Evolutionary conservation across 2,113 vertebrate species (phyloP), one percentile per base, ranked within the genome.

Genomic region (Perca flavescens): DNA sequence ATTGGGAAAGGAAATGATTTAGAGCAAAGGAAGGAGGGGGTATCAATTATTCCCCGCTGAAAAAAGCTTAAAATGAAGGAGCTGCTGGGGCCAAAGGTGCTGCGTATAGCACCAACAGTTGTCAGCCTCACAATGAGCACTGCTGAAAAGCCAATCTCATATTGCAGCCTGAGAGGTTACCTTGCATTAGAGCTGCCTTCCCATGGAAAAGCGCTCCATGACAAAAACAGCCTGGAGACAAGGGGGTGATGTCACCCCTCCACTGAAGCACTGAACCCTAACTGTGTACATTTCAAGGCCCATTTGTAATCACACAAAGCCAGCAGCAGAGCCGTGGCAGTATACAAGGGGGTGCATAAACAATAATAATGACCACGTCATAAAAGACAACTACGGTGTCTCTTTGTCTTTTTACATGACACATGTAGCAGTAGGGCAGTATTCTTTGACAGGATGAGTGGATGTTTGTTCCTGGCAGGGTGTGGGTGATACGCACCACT

Each of bases 401-500:
- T 70, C 84, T 90, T 86, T 89, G 86, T 91, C 69, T 77, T 77
- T 84, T 84, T 83, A 80, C 74, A 77, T 78, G 73, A 88, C 60
- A 82, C 68, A 71, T 61, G 64, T 49, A 53, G 74, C 66, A 71
- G 63, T 5, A 14, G 49, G 57, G 65, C n/a, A 67, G 67, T 64
- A 43, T 69, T 77, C 58, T 90, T 68, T 79, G 54, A 72, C 63
- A 58, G 68, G 74, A 68, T 64, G 61, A 91, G 74, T 68, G 80
- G 40, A 25, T 89, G 90, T 86, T 90, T 91, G 86, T 65, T 85
- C 52, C 64, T 40, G 25, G 61, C 64, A 64, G 50, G 21, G 75
- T 65, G 85, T 52, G 53, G 47, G 54, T 10, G 70, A 58, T 93
- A 95, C 97, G 89, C 86, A 99, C 98, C 97, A 99, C 98, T 96